A percentile compares a stretch with the other conserved stretches of the same genome.
Evolutionary conservation across 2,888 invertebrate species (phyloP).

Genomic region (Coleophora flavipennella): DNA sequence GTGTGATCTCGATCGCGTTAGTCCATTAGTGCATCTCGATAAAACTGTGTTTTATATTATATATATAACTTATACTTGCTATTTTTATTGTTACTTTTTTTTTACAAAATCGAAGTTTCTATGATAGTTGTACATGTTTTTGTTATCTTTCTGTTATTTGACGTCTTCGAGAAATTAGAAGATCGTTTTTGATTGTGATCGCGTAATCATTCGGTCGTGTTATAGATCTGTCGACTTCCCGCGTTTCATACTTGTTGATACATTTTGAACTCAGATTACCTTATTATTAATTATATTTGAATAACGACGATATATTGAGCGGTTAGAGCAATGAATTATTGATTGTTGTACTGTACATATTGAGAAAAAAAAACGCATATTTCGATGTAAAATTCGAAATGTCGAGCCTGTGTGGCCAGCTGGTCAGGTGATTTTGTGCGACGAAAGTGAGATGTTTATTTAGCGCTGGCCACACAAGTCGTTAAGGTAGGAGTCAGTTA

Average conservation of each 20-base stretch:
- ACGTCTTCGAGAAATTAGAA: too few relatives aligned
- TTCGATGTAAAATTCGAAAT: slow-evolving; percentile 14
- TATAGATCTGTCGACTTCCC: too few relatives aligned
- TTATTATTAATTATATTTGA: slow-evolving; percentile 3
- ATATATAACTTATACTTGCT: too few relatives aligned
- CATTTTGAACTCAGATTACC: slow-evolving; percentile 25
- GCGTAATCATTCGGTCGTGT: slow-evolving; percentile 4
- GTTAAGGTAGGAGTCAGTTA: slow-evolving; percentile 28
- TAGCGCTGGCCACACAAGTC: background rate
- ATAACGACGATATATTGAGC: slow-evolving; percentile 12
- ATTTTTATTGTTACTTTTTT: too few relatives aligned
- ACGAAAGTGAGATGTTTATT: too few relatives aligned
- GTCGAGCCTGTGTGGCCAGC: slow-evolving; percentile 8
- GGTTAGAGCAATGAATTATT: slow-evolving; percentile 30
- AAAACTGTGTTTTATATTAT: too few relatives aligned
- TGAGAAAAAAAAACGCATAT: slow-evolving; percentile 20
- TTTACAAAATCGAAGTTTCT: too few relatives aligned
- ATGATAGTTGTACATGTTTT: too few relatives aligned
- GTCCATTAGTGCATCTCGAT: too few relatives aligned
- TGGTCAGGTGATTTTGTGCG: background rate
- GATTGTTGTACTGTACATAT: slow-evolving; percentile 53
- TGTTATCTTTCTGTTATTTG: too few relatives aligned
- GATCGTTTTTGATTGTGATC: slow-evolving; percentile 4
- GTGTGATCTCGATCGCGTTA: too few relatives aligned
- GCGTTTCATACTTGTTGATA: slow-evolving; percentile 15